Evolutionary conservation across 2,797 vertebrate species (phyloP).

Genomic region (Poecilia wingei): DNA sequence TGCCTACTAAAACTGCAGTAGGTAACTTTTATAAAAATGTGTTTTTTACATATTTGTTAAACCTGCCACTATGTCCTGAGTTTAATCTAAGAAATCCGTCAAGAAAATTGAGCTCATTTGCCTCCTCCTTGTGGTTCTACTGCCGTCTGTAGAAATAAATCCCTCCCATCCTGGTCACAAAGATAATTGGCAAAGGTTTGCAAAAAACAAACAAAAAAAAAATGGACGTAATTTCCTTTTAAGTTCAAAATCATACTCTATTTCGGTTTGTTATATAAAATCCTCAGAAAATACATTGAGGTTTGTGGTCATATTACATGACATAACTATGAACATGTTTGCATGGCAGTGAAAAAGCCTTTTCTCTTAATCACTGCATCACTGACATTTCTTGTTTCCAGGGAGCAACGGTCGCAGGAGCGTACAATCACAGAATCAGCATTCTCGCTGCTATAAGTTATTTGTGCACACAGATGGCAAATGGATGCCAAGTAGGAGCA

Average conservation of each 20-base stretch:
- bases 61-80: too few species aligned
- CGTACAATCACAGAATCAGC: constrained; percentile 22
- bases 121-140: too few species aligned
- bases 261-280: not conserved
- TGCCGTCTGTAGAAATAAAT: too few species aligned
- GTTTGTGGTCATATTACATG: not conserved
- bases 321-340: not conserved
- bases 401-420: constrained; percentile 30
- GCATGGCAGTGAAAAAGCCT: constrained; percentile 24
- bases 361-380: constrained; percentile 11
- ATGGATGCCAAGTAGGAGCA: constrained; percentile 57
- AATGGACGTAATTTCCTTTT: not conserved
- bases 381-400: constrained; percentile 24
- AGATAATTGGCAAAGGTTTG: too few species aligned
- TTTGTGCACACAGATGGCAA: constrained; percentile 76
- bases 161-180: too few species aligned
- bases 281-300: not conserved
- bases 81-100: too few species aligned
- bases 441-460: constrained; percentile 39
- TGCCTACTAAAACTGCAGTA: too few species aligned
- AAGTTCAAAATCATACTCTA: not conserved
- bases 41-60: too few species aligned
- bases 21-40: too few species aligned
- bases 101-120: too few species aligned
- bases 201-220: not conserved